Percentiles rank a stretch among this genome's conserved stretches.
Evolutionary conservation across 2,113 vertebrate genomes (phyloP).

Genomic region (Panthera leo): DNA sequence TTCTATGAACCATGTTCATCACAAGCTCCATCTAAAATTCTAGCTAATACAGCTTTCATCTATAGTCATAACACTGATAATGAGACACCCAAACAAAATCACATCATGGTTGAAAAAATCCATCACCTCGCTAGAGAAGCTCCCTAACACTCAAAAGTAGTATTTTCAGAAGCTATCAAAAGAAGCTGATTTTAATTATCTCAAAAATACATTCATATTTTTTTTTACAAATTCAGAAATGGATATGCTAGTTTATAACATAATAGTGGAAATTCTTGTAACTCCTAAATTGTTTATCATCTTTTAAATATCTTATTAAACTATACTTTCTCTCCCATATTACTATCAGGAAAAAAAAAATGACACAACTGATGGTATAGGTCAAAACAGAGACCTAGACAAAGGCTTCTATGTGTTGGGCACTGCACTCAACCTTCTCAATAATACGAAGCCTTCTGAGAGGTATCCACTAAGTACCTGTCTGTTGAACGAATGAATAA

Average conservation of each 20-base stretch:
- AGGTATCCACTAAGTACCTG: background rate
- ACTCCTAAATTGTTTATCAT: background rate
- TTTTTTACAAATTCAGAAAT: conserved; percentile 1
- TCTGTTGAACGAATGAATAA: background rate
- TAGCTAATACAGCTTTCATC: background rate
- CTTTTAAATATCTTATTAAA: conserved; percentile 20
- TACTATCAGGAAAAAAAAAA: background rate
- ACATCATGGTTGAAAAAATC: background rate
- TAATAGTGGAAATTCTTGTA: background rate
- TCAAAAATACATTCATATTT: background rate
- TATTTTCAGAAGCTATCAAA: conserved; percentile 34
- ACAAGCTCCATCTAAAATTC: background rate
- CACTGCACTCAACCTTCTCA: background rate
- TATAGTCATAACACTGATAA: conserved; percentile 10
- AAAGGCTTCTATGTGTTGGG: background rate
- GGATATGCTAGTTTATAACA: background rate
- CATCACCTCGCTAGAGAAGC: background rate
- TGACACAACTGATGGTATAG: background rate
- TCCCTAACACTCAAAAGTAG: background rate
- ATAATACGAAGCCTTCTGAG: background rate
- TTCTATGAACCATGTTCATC: background rate
- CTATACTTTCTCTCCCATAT: background rate
- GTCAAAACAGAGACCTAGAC: background rate
- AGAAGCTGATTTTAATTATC: background rate
- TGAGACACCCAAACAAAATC: conserved; percentile 52